These are phyloP conservation scores for Glossophaga mutica DNA, from an alignment of 2,797 vertebrate species.

Conservation along the genomic window DNA sequence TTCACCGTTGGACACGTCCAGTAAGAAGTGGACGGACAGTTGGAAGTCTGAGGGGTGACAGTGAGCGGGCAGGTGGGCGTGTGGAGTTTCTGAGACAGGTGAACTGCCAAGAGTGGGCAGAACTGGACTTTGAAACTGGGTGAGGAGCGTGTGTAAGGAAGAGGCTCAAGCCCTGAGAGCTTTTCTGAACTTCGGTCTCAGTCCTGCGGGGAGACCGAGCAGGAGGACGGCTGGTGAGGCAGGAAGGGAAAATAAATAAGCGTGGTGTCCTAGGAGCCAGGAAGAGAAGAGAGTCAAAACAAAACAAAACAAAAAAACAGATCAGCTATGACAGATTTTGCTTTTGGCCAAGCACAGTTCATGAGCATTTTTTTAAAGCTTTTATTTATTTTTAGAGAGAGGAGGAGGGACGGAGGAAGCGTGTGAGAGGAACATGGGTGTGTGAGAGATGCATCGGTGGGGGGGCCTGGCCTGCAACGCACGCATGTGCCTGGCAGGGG, in stretches of 20 bases:
- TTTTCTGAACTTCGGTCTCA: background rate
- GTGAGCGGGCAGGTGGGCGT: background rate
- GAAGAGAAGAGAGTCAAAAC: background rate
- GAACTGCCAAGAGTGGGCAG: background rate
- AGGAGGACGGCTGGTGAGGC: background rate
- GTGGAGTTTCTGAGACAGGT: background rate
- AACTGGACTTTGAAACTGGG: background rate
- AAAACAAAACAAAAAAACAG: background rate
- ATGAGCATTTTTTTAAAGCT: background rate
- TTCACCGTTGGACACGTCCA: background rate
- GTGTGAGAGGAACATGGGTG: background rate
- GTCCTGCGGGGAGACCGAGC: background rate
- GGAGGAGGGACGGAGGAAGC: background rate
- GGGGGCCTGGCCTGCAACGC: no score
- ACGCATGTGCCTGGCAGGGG: no score
- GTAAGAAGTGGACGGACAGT: background rate
- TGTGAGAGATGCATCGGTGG: background rate
- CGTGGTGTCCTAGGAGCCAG: background rate
- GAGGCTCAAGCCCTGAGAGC: background rate
- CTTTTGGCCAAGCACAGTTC: background rate
- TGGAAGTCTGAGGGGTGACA: background rate
- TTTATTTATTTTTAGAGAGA: background rate
- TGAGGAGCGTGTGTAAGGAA: background rate
- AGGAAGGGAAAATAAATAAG: background rate
- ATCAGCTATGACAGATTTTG: background rate